phyloP scores from a whole-genome alignment of 1,140 invertebrate genomes.

The Tetragonula clypearis region DNA sequence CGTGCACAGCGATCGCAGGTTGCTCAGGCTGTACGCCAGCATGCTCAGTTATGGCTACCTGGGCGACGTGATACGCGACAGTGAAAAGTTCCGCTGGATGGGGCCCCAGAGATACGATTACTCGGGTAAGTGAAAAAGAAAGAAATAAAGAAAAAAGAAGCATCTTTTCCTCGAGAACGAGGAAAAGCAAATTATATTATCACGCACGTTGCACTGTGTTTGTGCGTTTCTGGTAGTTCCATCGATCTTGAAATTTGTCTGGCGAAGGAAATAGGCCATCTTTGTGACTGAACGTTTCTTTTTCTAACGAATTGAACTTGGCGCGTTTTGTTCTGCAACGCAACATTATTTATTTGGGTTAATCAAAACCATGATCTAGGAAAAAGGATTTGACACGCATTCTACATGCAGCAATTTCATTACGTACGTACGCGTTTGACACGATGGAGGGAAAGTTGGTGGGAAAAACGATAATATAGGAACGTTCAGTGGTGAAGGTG shows the following conservation, averaged over 20 bases:
- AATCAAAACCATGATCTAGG: background rate
- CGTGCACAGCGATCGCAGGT: slow-evolving; percentile 85
- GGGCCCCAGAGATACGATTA: slow-evolving; percentile 94
- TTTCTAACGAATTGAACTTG: background rate
- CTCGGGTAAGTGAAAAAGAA: slow-evolving; percentile 82
- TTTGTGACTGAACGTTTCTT: background rate
- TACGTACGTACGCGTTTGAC: background rate
- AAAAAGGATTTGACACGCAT: background rate
- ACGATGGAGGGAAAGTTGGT: background rate
- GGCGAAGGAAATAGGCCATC: background rate
- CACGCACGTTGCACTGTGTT: no score
- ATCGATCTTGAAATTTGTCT: background rate
- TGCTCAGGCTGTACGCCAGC: slow-evolving; percentile 90
- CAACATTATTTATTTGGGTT: background rate
- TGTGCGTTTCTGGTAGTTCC: background rate
- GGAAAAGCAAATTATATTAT: no score
- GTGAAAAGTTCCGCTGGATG: slow-evolving; percentile 93
- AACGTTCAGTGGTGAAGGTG: background rate
- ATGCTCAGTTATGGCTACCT: slow-evolving; percentile 94
- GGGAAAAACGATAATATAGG: no score
- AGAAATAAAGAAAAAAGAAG: background rate
- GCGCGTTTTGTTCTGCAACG: background rate
- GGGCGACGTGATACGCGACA: slow-evolving; percentile 92
- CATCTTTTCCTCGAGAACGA: no score
- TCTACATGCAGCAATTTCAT: background rate